A percentile compares a stretch with the other conserved stretches of the same genome.
Evolutionary conservation across 1,140 invertebrate genomes (phyloP).

Genomic region (Brachionus sp.): DNA sequence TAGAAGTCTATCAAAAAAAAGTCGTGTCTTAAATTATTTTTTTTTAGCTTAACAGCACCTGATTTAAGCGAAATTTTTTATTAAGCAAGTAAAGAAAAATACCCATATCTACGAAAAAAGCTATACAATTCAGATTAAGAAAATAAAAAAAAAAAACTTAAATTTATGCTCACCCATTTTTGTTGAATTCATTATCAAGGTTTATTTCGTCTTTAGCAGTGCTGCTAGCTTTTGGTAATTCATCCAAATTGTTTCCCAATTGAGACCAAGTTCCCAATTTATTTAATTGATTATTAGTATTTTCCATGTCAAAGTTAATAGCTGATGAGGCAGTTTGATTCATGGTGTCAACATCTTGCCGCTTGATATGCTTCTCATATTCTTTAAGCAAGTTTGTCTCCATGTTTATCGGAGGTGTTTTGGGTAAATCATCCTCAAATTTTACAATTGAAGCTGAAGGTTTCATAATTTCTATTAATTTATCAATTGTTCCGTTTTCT

Average conservation of each 20-base stretch:
- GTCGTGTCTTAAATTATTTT: too few species aligned
- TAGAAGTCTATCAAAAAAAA: too few species aligned
- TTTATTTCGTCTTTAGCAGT: conserved; percentile 1
- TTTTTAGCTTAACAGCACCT: background rate
- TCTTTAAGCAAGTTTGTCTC: conserved; percentile 4
- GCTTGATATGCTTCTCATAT: conserved; percentile 19
- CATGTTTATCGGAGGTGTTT: background rate
- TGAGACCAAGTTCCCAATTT: conserved; percentile 10
- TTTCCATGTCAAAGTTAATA: background rate
- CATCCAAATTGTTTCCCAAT: background rate
- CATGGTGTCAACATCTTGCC: background rate
- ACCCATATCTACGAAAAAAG: background rate
- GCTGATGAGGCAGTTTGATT: background rate
- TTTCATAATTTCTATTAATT: background rate
- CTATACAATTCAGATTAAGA: background rate
- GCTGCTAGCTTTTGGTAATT: conserved; percentile 27
- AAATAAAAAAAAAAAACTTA: background rate
- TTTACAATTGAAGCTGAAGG: background rate
- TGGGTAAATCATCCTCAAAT: background rate
- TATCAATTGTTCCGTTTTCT: background rate
- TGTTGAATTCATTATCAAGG: background rate
- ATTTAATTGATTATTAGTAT: background rate
- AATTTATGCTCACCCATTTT: background rate
- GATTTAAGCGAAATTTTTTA: background rate
- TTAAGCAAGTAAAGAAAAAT: background rate